Evolutionary conservation across 2,888 invertebrate species (phyloP), one percentile per base, ranked within the genome.

Genomic region (Eueremaeus valkanovi): DNA sequence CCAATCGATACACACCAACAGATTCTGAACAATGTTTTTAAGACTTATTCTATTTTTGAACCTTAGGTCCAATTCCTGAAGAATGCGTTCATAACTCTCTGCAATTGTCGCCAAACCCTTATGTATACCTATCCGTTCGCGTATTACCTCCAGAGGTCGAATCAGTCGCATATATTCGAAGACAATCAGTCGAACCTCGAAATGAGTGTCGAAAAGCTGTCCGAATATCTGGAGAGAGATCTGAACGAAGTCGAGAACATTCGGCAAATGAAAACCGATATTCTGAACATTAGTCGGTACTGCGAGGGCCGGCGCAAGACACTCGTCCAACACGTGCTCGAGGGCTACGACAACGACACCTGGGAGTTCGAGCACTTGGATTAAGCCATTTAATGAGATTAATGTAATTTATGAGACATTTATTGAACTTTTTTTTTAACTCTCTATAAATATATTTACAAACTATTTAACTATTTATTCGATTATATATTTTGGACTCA

Each of bases 111-210:
- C 80, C 95, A 97, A 85, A 97, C 97, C 24, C 87, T 98, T 75
- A 98, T 98, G 96, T 98, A 95, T 87, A 98, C 98, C 73, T 99
- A 99, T 85, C 97, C 97, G 81, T 99, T 99, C 88, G 98, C 98
- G 81, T 99, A 95, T 86, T 73, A 73, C 16, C 49, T 49, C n/a
- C 42, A 45, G 42, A 45, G 42, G 42, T 16, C 11, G 2, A 70
- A 70, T 18, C 70, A 70, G 40, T 24, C 40, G 16, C 16, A 21
- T 13, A 70, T 70, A 13, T 70, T 70, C 40, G 70, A 70, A 33
- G 70, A 40, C 40, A 70, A 70, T 45, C 70, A 70, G 45, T 36
- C 27, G 36, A 36, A 70, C n/a, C 36, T 70, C 1, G 70, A 70
- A n/a, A 5, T 45, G 1, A 45, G 18, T 1, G 45, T 45, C 27